Evolutionary conservation across 2,797 vertebrate genomes (phyloP), one percentile per base, ranked within the genome.

Genomic region (Crax fasciolata): DNA sequence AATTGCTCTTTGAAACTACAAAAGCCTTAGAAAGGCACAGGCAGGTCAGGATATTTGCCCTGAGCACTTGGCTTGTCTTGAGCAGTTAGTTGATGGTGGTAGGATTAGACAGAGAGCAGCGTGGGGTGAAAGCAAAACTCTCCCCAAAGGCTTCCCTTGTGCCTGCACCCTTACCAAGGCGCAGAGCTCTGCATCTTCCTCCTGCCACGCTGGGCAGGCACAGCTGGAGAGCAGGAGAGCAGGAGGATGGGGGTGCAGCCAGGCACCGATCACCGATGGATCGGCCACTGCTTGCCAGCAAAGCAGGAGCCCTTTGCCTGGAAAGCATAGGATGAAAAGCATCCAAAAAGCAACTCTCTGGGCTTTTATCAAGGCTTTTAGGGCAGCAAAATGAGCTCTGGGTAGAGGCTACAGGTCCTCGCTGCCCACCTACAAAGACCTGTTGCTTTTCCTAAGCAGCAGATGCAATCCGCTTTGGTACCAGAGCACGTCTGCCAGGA

Each of bases 11-110:
- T 71, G 55, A 94, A 94, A 59, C 27, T 9, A 55, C 17, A 81
- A 84, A 30, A 84, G 39, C 51, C 44, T 93, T 63, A 67, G 80
- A 82, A 91, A 93, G 74, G 83, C 63, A 59, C 6, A 24, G 77
- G 71, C 70, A 90, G 91, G 70, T 55, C 80, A 62, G 86, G 59
- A 86, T 91, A 13, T 87, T 84, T 73, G 67, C 86, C 77, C 66
- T 93, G 66, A 72, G 76, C 51, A 23, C 62, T 59, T 59, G 15
- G 10, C 62, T 93, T 88, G 48, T 91, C 82, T 65, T 44, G 43
- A 88, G 70, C 76, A 73, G 66, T 3, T 41, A 70, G 24, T 1
- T 88, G 85, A 88, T 15, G 13, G 43, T 70, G 66, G 76, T 23
- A 59, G 74, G 39, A 88, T 73, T 25, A 80, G 95, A 91, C 76